These are phyloP conservation scores for Scomber scombrus DNA, from an alignment of 2,113 vertebrate species.

Conservation along the genomic window DNA sequence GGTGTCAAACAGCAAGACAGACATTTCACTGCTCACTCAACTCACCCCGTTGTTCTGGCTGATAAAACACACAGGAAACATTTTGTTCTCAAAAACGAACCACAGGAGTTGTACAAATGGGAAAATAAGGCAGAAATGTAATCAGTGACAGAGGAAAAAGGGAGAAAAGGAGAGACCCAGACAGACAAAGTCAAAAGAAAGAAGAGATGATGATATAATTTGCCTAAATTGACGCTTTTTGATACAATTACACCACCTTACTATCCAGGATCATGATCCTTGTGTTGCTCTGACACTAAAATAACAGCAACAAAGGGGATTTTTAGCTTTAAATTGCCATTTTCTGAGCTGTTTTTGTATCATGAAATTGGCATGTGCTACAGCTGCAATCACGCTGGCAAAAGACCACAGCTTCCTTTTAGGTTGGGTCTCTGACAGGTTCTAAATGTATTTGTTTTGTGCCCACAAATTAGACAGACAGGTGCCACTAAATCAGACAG, in stretches of 20 bases:
- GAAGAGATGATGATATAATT: background rate
- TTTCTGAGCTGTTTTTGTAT: background rate
- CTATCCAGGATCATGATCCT: background rate
- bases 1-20: conserved; percentile 41
- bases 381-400: background rate
- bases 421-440: background rate
- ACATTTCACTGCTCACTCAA: conserved; percentile 12
- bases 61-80: conserved; percentile 19
- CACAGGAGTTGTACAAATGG: conserved; percentile 5
- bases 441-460: conserved; percentile 13
- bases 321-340: background rate
- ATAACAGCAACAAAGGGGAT: background rate
- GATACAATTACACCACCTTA: background rate
- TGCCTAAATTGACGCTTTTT: background rate
- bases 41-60: conserved; percentile 11
- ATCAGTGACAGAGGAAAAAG: conserved; percentile 11
- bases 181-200: too few relatives aligned
- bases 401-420: background rate
- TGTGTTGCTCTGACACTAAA: background rate
- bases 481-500: conserved; percentile 4
- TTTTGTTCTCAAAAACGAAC: conserved; percentile 40
- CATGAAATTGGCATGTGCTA: background rate
- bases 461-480: background rate
- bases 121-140: conserved; percentile 29
- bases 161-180: background rate